Evolutionary conservation across 2,797 vertebrate species (phyloP), one percentile per base, ranked within the genome.

Genomic region (Sciaenops ocellatus): DNA sequence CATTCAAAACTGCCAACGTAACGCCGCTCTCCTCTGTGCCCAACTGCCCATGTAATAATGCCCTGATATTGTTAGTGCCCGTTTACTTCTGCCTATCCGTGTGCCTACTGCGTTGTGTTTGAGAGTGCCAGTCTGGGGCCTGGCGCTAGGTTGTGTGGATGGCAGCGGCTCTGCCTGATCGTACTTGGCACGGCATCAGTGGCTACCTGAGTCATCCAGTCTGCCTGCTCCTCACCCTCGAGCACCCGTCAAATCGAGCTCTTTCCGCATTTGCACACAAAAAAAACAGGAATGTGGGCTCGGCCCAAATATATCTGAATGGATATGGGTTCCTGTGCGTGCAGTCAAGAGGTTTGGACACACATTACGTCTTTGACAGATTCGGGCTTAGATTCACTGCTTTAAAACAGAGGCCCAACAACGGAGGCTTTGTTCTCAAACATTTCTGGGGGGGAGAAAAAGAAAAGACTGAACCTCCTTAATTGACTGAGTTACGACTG

Each of bases 141-240:
- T 87, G 89, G 83, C 84, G 73, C 80, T 80, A 59, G 69, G 54
- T 65, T 83, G 85, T 73, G 83, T 68, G 79, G 79, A 90, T 67
- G 84, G 85, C 84, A 80, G 86, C 77, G 38, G 82, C 75, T 90
- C 90, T 78, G 80, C 80, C 87, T 78, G 85, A 90, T 90, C 85
- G 78, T 74, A 89, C 78, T 92, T 94, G 93, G 92, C 93, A 93
- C 73, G 24, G 75, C 88, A 87, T 93, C 92, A 89, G 81, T 75
- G 79, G 76, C 83, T 88, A 93, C 92, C 93, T 91, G 90, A 95
- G 93, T 95, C 94, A 94, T 90, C 73, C 84, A 79, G 88, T 93
- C 88, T 90, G 89, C 88, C 80, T 76, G 76, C 84, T 87, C 82
- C 84, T 87, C 85, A 67, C 82, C 82, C 85, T 84, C 85, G 74